Conservation (phyloP, 2,888 invertebrate genomes). For the Odontocolon sp. region DNA sequence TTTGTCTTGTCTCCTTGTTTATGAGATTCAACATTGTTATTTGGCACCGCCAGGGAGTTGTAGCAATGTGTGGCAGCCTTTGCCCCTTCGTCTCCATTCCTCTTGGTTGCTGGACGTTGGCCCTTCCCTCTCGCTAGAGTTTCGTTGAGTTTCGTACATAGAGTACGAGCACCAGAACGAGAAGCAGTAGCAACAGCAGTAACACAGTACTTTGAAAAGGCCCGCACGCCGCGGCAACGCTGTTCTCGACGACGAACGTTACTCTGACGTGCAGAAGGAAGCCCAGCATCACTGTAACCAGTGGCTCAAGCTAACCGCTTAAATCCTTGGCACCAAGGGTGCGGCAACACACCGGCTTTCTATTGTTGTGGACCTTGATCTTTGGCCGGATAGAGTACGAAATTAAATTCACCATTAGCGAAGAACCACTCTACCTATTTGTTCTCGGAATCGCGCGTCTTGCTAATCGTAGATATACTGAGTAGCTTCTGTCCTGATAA, state of each 20-base stretch:
- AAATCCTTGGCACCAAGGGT: constrained; percentile 26
- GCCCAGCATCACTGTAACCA: constrained; percentile 26
- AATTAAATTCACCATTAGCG: constrained; percentile 32
- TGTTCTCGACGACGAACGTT: constrained; percentile 45
- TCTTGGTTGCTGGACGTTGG: no score
- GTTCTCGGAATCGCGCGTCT: no score
- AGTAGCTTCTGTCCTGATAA: no score
- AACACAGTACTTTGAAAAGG: constrained; percentile 78
- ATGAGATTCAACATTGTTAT: constrained; percentile 81
- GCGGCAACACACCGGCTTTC: constrained; percentile 33
- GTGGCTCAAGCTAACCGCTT: constrained; percentile 43
- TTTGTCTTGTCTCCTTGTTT: constrained; percentile 81
- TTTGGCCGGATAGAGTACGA: constrained; percentile 32
- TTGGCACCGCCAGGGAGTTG: constrained; percentile 80
- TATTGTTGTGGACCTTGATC: constrained; percentile 35
- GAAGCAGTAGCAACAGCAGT: constrained; percentile 61
- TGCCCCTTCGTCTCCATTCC: constrained; percentile 55
- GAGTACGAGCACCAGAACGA: constrained; percentile 24
- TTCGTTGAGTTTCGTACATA: constrained; percentile 60
- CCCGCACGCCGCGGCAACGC: constrained; percentile 62
- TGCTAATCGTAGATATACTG: no score
- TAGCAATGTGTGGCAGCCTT: constrained; percentile 69
- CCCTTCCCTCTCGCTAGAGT: constrained; percentile 34
- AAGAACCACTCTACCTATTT: no score
- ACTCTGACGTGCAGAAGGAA: constrained; percentile 8